phyloP scores from a whole-genome alignment of 2,888 invertebrate genomes.

The Sepioteuthis lessoniana region DNA sequence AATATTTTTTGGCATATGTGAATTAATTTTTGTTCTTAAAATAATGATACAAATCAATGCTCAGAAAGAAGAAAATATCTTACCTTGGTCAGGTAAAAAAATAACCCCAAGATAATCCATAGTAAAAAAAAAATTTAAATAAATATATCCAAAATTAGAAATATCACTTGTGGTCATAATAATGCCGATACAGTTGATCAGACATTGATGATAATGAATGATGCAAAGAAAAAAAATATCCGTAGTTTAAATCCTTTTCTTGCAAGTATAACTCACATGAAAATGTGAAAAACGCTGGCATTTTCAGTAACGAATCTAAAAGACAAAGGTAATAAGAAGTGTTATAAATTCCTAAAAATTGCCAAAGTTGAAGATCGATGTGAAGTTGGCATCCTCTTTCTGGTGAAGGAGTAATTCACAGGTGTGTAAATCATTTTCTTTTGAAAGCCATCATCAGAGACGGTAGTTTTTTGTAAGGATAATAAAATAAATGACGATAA shows the following conservation, averaged over 20 bases:
- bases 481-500: neutral
- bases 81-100: neutral
- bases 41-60: neutral
- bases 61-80: neutral
- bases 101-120: neutral
- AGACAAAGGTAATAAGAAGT: neutral
- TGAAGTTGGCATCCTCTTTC: neutral
- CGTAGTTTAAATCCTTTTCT: neutral
- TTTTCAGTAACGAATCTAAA: neutral
- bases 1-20: too few relatives aligned
- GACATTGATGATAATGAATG: neutral
- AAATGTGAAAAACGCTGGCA: neutral
- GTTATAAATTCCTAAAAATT: neutral
- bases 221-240: neutral
- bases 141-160: neutral
- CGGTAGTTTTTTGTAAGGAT: neutral
- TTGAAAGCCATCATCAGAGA: neutral
- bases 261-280: neutral
- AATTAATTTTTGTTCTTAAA: too few relatives aligned
- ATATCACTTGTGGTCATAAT: neutral
- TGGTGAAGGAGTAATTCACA: neutral
- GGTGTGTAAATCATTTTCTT: too few relatives aligned
- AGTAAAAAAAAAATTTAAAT: neutral
- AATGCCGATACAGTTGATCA: neutral
- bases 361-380: neutral